Percentiles rank a stretch among this genome's conserved stretches.
Evolutionary conservation across 1,140 invertebrate species (phyloP).

Genomic region (Stratiolaelaps scimitus): DNA sequence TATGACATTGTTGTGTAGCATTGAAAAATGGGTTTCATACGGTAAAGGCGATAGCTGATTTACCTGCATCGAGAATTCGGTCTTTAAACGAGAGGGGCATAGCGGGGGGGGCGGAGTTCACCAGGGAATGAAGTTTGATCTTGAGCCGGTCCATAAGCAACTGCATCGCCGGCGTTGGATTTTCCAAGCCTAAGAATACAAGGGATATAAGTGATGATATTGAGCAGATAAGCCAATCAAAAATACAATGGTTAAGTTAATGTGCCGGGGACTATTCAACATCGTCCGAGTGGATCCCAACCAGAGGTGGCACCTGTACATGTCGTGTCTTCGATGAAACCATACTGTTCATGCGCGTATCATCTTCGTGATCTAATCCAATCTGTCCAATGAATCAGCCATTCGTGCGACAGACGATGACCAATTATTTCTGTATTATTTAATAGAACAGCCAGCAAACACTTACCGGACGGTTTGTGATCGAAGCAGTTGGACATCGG

Average conservation of each 20-base stretch:
- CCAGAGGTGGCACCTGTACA: too few species aligned
- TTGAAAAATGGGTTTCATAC: too few species aligned
- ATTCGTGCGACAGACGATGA: too few species aligned
- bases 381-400: conserved; percentile 1
- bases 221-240: too few species aligned
- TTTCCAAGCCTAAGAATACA: conserved; percentile 23
- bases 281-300: too few species aligned
- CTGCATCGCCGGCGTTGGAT: conserved; percentile 24
- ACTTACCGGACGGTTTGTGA: conserved; percentile 14
- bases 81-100: conserved; percentile 24
- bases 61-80: conserved; percentile 12
- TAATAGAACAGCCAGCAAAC: too few species aligned
- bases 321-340: not conserved
- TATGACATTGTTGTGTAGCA: too few species aligned
- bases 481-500: conserved; percentile 23
- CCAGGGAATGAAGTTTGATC: conserved; percentile 5
- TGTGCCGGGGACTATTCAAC: too few species aligned
- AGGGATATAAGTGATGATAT: too few species aligned
- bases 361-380: not conserved
- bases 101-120: not conserved
- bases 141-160: conserved; percentile 11
- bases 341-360: not conserved
- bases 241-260: too few species aligned
- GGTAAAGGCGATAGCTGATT: not conserved
- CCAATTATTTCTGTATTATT: too few species aligned